Evolutionary conservation across 2,797 vertebrate species (phyloP), one percentile per base, ranked within the genome.

Genomic region (Thamnophis elegans): DNA sequence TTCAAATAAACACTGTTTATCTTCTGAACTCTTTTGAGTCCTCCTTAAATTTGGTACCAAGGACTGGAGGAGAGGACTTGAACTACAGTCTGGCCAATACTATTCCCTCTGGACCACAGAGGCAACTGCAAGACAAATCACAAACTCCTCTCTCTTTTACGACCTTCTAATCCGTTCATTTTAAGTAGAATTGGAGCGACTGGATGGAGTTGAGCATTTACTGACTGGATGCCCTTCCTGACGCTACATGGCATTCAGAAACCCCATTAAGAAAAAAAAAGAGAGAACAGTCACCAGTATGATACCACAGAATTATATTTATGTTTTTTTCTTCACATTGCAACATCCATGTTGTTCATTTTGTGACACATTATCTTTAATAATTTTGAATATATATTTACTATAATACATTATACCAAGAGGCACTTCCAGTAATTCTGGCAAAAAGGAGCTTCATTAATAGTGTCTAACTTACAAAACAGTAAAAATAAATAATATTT

Each of bases 361-460:
- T 98, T 98, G 98, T 98, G 98, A 99, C 98, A 98, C 94, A 95
- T 96, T 62, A 98, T 97, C 97, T 98, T 98, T 98, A 98, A 98
- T 98, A 98, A 98, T 98, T 97, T 95, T 98, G 98, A 98, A 98
- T 98, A 98, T 98, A 98, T 98, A 98, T 98, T 98, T 98, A 98
- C 97, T 98, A 99, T 98, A 97, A 98, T 99, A 98, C 98, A 99
- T 98, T 98, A 98, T 98, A 98, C 98, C 98, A 98, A 98, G 98
- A 99, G 99, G 99, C 99, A 99, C 99, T 99, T 99, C 98, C 98
- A 99, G 98, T 98, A 99, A 98, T 97, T 99, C 98, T 99, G 98
- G 98, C 98, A 98, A 99, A 98, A 93, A 98, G 97, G 97, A 98
- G 97, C 98, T 98, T 88, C 99, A 98, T 99, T 98, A 98, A 98